phyloP scores from a whole-genome alignment of 2,888 invertebrate genomes.

The Hydropsyche betteni region DNA sequence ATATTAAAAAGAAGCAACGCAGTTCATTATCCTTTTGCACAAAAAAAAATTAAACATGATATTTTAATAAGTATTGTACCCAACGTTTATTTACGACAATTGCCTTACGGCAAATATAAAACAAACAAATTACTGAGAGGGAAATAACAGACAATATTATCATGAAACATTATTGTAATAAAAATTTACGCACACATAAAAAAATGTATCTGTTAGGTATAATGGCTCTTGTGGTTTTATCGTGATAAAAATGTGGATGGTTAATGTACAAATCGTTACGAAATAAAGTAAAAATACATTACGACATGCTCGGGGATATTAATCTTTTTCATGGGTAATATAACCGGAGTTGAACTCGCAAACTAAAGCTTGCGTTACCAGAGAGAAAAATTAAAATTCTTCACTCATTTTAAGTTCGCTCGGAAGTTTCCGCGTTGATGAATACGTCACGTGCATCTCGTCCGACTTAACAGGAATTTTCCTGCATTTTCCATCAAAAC shows the following conservation, averaged over 20 bases:
- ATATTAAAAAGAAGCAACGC: background rate
- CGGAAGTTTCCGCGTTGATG: slow-evolving; percentile 33
- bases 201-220: slow-evolving; percentile 9
- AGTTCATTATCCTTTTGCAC: background rate
- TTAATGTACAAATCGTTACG: background rate
- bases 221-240: slow-evolving; percentile 22
- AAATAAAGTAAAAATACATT: background rate
- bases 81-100: slow-evolving; percentile 16
- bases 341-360: background rate
- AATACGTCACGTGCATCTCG: slow-evolving; percentile 39
- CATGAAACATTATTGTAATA: slow-evolving; percentile 26
- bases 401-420: slow-evolving; percentile 22
- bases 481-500: slow-evolving; percentile 25
- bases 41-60: background rate
- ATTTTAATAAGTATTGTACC: background rate
- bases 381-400: slow-evolving; percentile 37
- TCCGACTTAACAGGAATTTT: slow-evolving; percentile 31
- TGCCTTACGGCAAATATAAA: slow-evolving; percentile 9
- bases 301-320: background rate
- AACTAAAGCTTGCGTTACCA: background rate
- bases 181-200: slow-evolving; percentile 20
- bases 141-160: slow-evolving; percentile 24
- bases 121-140: background rate
- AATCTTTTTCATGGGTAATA: slow-evolving; percentile 12
- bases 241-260: slow-evolving; percentile 12